Percentiles rank a stretch among this genome's conserved stretches.
phyloP scores from a whole-genome alignment of 30 jellyfish, hydroid and myxozoan species.

The Hydractinia symbiolongicarpus region DNA sequence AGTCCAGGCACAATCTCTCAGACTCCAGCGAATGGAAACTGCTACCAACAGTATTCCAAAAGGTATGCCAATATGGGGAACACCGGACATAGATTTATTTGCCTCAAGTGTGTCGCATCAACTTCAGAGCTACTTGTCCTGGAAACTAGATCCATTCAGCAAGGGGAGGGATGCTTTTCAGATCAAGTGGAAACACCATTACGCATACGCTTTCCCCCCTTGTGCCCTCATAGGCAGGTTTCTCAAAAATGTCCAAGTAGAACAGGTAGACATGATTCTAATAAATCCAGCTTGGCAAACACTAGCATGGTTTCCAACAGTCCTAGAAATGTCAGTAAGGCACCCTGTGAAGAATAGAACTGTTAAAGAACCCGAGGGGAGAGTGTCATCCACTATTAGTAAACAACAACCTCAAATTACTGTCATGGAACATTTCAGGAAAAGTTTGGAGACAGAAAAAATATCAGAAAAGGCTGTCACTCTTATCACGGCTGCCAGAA shows the following conservation, averaged over 20 bases:
- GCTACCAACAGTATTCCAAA: constrained; percentile 26
- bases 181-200: constrained; percentile 15
- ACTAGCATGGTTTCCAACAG: constrained; percentile 32
- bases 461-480: neutral
- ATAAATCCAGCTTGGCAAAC: constrained; percentile 35
- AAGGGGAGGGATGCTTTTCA: constrained; percentile 29
- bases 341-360: constrained; percentile 22
- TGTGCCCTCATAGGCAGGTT: constrained; percentile 30
- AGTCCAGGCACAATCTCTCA: constrained; percentile 27
- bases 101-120: too few species aligned
- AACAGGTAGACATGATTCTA: constrained; percentile 15
- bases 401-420: too few species aligned
- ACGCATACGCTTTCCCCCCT: constrained; percentile 36
- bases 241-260: constrained; percentile 17
- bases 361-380: constrained; percentile 27
- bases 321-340: constrained; percentile 26
- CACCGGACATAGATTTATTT: constrained; percentile 28
- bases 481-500: too few species aligned
- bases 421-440: too few species aligned
- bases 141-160: constrained; percentile 40
- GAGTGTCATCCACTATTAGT: constrained; percentile 20
- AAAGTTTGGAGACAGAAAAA: too few species aligned
- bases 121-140: constrained; percentile 12
- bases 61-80: constrained; percentile 32
- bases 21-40: constrained; percentile 53